These are phyloP conservation scores for Poliocrania exsul DNA, from an alignment of 2,797 vertebrate species.

Conservation along the genomic window DNA sequence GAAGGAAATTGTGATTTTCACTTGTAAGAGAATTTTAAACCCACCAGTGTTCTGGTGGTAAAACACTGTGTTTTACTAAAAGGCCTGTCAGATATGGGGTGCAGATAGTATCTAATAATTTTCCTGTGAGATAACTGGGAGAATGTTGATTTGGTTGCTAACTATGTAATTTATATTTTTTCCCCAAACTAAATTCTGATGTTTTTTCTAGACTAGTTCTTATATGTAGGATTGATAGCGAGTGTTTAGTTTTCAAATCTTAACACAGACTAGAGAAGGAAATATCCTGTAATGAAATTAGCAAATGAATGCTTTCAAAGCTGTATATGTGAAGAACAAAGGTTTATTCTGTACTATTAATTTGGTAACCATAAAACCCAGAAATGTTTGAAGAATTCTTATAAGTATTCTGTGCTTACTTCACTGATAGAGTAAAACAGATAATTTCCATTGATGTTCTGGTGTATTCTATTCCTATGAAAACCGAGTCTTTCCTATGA, in stretches of 20 bases:
- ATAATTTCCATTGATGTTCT: slow-evolving; percentile 60
- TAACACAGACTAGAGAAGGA: background rate
- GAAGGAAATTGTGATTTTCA: background rate
- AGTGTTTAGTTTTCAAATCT: background rate
- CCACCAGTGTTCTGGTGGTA: background rate
- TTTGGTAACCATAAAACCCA: slow-evolving; percentile 54
- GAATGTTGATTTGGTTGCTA: background rate
- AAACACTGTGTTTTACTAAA: background rate
- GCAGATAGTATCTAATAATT: background rate
- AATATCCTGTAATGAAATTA: background rate
- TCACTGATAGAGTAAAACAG: slow-evolving; percentile 35
- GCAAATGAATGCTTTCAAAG: background rate
- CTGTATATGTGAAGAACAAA: slow-evolving; percentile 19
- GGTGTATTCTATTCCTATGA: slow-evolving; percentile 43
- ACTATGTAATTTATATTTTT: background rate
- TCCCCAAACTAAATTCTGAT: background rate
- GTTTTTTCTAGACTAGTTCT: background rate
- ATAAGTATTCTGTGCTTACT: slow-evolving; percentile 50
- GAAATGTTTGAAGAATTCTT: slow-evolving; percentile 17
- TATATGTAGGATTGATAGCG: background rate
- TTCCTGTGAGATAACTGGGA: background rate
- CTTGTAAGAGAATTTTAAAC: background rate
- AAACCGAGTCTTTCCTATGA: slow-evolving; percentile 27
- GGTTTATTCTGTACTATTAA: slow-evolving; percentile 41
- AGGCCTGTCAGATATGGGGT: background rate